A percentile compares a stretch with the other conserved stretches of the same genome.
Evolutionary conservation across 2,113 vertebrate genomes (phyloP).

Genomic region (Labrus mixtus): DNA sequence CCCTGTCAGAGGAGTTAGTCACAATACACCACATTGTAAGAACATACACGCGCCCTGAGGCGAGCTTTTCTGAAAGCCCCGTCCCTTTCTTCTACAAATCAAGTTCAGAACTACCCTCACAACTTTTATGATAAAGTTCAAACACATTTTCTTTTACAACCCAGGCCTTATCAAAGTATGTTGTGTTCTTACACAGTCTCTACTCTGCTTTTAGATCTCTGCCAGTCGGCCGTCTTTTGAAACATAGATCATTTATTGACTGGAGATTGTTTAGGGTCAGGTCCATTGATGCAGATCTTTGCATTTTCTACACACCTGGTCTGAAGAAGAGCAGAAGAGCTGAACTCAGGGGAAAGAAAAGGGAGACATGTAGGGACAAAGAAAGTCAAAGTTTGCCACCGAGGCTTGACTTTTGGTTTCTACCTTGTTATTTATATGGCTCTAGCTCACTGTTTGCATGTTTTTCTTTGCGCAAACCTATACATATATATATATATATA

Average conservation of each 20-base stretch:
- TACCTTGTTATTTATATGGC: constrained; percentile 32
- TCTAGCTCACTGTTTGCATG: background rate
- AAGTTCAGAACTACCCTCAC: constrained; percentile 33
- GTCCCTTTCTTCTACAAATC: background rate
- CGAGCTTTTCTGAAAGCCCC: constrained; percentile 36
- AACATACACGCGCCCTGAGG: constrained; percentile 42
- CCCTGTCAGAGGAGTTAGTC: constrained; percentile 67
- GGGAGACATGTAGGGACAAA: constrained; percentile 40
- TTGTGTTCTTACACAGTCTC: background rate
- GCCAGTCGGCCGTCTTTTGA: background rate
- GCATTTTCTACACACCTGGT: constrained; percentile 51
- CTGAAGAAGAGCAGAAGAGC: constrained; percentile 40
- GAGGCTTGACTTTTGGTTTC: constrained; percentile 12
- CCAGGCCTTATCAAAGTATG: background rate
- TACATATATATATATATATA: too few relatives aligned
- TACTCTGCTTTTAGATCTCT: constrained; percentile 1
- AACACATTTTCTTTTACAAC: constrained; percentile 2
- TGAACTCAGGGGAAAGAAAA: constrained; percentile 49
- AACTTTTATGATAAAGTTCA: constrained; percentile 13
- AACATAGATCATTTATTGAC: constrained; percentile 15
- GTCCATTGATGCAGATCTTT: constrained; percentile 7
- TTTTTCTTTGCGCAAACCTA: background rate
- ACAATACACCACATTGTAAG: constrained; percentile 70
- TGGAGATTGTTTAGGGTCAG: constrained; percentile 9
- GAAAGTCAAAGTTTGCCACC: constrained; percentile 55